Conservation (phyloP, 53 echinoderm and acorn worm species). For the Glandiceps talaboti region DNA sequence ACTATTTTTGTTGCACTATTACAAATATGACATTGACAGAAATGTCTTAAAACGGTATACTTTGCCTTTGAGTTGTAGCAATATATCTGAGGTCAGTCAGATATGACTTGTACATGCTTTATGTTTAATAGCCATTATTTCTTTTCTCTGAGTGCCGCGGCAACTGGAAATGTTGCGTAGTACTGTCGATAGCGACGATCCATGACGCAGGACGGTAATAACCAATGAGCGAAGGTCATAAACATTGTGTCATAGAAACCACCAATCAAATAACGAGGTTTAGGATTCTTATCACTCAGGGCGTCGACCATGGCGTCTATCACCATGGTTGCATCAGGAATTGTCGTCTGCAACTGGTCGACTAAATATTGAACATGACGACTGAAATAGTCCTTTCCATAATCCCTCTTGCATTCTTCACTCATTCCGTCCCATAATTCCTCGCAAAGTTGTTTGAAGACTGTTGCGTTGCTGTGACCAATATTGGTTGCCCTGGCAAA, state of each 20-base stretch:
- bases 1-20: too few relatives aligned
- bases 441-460: constrained; percentile 16
- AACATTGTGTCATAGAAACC: constrained; percentile 21
- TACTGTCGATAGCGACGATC: constrained; percentile 11
- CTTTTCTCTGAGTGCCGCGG: constrained; percentile 16
- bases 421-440: constrained; percentile 23
- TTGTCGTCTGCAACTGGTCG: constrained; percentile 16
- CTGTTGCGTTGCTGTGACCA: constrained; percentile 5
- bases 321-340: constrained; percentile 28
- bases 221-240: not conserved
- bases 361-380: not conserved
- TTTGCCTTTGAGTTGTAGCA: too few relatives aligned
- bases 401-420: constrained; percentile 10
- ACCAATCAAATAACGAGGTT: constrained; percentile 32
- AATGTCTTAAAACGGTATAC: too few relatives aligned
- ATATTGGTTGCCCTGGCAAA: constrained; percentile 33
- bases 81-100: too few relatives aligned
- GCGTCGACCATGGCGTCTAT: constrained; percentile 38
- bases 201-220: constrained; percentile 32
- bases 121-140: too few relatives aligned
- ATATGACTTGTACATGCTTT: too few relatives aligned
- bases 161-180: constrained; percentile 5
- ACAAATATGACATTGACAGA: too few relatives aligned
- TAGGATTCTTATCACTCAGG: constrained; percentile 17
- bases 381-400: constrained; percentile 37